phyloP scores from a whole-genome alignment of 2,888 invertebrate genomes.

The Teinopalpus imperialis region DNA sequence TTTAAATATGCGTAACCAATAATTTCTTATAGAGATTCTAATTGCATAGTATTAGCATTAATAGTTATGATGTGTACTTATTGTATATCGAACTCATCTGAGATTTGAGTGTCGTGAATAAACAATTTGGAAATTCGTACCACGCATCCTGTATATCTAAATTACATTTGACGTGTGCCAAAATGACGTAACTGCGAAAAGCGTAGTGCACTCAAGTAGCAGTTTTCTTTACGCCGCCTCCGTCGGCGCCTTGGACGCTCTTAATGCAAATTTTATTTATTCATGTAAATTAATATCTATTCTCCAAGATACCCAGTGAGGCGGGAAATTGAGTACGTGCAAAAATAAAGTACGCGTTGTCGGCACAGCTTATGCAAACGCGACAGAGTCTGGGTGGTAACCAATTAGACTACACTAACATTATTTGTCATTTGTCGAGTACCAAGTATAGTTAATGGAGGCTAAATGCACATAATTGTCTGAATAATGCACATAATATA shows the following conservation, averaged over 20 bases:
- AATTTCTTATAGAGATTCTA: too few relatives aligned
- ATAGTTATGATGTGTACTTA: too few relatives aligned
- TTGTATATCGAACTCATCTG: too few relatives aligned
- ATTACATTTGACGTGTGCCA: constrained; percentile 30
- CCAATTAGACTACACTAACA: constrained; percentile 59
- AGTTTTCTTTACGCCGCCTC: constrained; percentile 51
- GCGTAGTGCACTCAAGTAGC: constrained; percentile 41
- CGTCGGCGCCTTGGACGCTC: constrained; percentile 58
- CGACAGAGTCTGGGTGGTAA: constrained; percentile 43
- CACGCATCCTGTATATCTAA: constrained; percentile 23
- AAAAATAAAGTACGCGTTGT: constrained; percentile 68
- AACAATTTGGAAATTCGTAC: too few relatives aligned
- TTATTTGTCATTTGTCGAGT: constrained; percentile 32
- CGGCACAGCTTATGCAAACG: constrained; percentile 64
- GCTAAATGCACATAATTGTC: neutral
- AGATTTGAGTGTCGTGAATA: too few relatives aligned
- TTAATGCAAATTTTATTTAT: constrained; percentile 82
- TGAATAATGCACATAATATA: too few relatives aligned
- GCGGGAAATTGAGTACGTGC: constrained; percentile 81
- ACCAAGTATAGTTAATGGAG: constrained; percentile 18
- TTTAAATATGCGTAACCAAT: too few relatives aligned
- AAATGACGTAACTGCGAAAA: constrained; percentile 35
- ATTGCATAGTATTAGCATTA: too few relatives aligned
- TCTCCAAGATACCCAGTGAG: constrained; percentile 71
- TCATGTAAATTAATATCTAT: constrained; percentile 82